Base-by-base conservation (phyloP, 2,888 invertebrate genomes). In the Lymantria dispar region DNA sequence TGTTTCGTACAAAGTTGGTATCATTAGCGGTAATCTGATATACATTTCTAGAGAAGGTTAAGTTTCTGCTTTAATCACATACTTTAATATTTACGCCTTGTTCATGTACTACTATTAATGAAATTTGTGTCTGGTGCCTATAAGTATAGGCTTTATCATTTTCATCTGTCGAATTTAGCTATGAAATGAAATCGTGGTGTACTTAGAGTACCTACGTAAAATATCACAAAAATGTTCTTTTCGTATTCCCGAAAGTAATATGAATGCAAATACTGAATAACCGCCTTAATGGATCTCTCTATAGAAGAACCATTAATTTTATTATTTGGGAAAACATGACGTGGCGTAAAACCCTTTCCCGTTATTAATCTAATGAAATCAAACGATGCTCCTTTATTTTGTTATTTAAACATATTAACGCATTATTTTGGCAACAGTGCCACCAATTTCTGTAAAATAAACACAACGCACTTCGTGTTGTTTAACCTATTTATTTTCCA, bases 241-340 rank as follows among this genome's bases (percentile, higher is more conserved):
- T 55, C 62, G 52, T 2, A 48, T 64, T 54, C 53, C 53, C 50
- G 40, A 48, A 60, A 52, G 58, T 56, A 58, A 57, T 62, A 62
- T 62, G 59, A 65, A 62, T 47, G 63, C 59, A 64, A 70, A 68
- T 62, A 64, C 60, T 62, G 68, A 68, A 73, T 72, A 68, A 59
- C 63, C 61, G 49, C 64, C 58, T 70, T 83, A 82, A 82, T 83
- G 80, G 81, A 80, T 75, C 64, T 68, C 71, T 72, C 68, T 76
- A 73, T 72, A 75, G 72, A 62, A 58, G 67, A 68, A 74, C 74
- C 83, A 85, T 83, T 80, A 81, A 83, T 83, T 80, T 82, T 78
- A 79, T 80, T 84, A 82, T 82, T 79, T 70, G 68, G 70, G 74
- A 65, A 72, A 80, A 70, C 74, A 75, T 85, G 85, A 85, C 76